Evolutionary conservation across 2,113 vertebrate species (phyloP).

Genomic region (Uropsilus gracilis): DNA sequence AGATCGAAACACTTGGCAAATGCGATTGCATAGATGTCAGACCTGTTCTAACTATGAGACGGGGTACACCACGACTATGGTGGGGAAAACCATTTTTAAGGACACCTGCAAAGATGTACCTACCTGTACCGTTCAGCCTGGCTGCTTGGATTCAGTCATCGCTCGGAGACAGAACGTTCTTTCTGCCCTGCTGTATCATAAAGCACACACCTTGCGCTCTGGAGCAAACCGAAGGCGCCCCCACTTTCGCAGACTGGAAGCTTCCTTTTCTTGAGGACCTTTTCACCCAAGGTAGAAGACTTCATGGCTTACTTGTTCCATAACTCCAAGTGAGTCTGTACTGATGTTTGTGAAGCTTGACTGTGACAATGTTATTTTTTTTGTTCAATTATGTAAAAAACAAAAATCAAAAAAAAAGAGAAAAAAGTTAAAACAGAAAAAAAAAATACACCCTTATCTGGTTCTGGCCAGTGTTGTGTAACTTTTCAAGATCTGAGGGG

Average conservation of each 20-base stretch:
- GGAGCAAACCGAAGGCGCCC: slow-evolving; percentile 81
- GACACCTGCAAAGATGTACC: slow-evolving; percentile 82
- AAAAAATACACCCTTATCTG: slow-evolving; percentile 81
- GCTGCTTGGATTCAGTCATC: slow-evolving; percentile 82
- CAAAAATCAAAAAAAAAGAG: slow-evolving; percentile 62
- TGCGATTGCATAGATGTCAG: slow-evolving; percentile 79
- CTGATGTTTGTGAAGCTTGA: slow-evolving; percentile 87
- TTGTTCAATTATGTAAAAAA: slow-evolving; percentile 82
- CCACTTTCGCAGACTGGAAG: slow-evolving; percentile 86
- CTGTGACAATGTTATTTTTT: slow-evolving; percentile 84
- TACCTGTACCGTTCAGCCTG: slow-evolving; percentile 66
- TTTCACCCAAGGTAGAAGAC: slow-evolving; percentile 91
- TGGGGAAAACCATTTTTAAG: slow-evolving; percentile 85
- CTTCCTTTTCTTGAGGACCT: slow-evolving; percentile 91
- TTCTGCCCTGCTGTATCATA: slow-evolving; percentile 95
- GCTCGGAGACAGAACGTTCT: slow-evolving; percentile 90
- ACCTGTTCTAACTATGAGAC: slow-evolving; percentile 83
- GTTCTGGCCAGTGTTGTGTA: slow-evolving; percentile 82
- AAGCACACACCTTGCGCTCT: slow-evolving; percentile 92
- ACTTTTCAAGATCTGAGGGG: slow-evolving; percentile 87
- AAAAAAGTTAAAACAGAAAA: slow-evolving; percentile 68
- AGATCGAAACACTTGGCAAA: slow-evolving; percentile 82
- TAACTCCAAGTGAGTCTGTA: slow-evolving; percentile 96
- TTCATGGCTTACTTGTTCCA: slow-evolving; percentile 94
- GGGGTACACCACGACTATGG: slow-evolving; percentile 87